Percentiles rank a stretch among this genome's conserved stretches.
These are phyloP conservation scores for Hydrolagus affinis DNA, from an alignment of 2,113 vertebrate species.

Conservation along the genomic window DNA sequence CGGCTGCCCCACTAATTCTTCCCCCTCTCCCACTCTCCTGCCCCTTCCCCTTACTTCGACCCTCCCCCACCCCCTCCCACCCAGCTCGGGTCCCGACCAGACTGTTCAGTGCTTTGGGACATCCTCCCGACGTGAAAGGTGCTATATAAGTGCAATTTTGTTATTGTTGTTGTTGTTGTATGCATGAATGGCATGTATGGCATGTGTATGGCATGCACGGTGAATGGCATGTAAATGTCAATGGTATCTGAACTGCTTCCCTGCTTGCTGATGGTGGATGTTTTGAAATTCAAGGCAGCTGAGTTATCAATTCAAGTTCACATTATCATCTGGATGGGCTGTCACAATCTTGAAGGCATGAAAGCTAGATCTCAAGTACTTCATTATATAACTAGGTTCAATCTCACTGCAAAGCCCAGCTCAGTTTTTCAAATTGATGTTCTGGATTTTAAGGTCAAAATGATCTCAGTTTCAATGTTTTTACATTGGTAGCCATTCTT, in stretches of 20 bases:
- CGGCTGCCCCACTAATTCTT: too few species aligned
- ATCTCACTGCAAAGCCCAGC: background rate
- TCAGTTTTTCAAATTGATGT: background rate
- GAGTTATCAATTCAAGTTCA: slow-evolving; percentile 2
- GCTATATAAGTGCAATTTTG: too few species aligned
- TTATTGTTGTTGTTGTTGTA: too few species aligned
- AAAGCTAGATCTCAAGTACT: background rate
- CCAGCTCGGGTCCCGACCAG: too few species aligned
- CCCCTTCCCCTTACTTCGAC: too few species aligned
- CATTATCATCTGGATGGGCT: background rate
- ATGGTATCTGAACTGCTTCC: background rate
- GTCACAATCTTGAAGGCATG: background rate
- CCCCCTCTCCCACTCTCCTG: too few species aligned
- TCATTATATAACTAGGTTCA: background rate
- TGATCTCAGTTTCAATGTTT: background rate
- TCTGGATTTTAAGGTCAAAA: slow-evolving; percentile 12
- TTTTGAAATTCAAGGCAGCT: background rate
- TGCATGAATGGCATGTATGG: too few species aligned
- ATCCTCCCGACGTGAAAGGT: too few species aligned
- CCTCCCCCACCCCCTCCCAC: too few species aligned
- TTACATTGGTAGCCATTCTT: background rate
- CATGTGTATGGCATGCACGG: background rate
- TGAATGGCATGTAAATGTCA: background rate
- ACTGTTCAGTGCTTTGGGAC: too few species aligned
- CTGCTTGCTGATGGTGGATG: background rate